A percentile compares a stretch with the other conserved stretches of the same genome.
Evolutionary conservation across 2,113 vertebrate species (phyloP).

Genomic region (Dendrocopos noguchii): DNA sequence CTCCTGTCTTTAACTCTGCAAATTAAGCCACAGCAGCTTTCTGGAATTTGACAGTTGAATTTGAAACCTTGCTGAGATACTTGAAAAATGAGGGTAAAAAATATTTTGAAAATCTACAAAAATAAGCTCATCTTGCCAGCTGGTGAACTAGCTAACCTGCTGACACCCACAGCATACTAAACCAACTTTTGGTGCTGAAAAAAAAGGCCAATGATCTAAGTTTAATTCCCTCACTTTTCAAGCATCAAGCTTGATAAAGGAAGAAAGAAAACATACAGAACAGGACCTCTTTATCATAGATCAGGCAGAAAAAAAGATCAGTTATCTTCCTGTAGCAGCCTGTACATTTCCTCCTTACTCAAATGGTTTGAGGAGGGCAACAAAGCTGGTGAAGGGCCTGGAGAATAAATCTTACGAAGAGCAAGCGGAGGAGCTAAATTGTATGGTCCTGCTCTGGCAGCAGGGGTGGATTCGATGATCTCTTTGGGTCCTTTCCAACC

Average conservation of each 20-base stretch:
- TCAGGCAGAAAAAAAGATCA: not conserved
- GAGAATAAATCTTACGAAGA: no score
- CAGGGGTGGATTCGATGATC: no score
- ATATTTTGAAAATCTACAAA: not conserved
- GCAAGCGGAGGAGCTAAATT: no score
- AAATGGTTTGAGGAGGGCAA: no score
- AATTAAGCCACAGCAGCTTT: not conserved
- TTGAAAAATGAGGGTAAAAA: constrained; percentile 8
- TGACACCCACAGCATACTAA: not conserved
- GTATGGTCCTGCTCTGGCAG: no score
- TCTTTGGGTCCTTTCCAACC: no score
- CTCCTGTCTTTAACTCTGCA: not conserved
- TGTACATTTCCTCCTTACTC: not conserved
- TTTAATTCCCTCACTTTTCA: not conserved
- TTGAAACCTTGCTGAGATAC: not conserved
- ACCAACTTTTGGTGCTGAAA: not conserved
- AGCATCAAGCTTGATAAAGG: not conserved
- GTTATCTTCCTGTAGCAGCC: not conserved
- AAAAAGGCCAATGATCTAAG: not conserved
- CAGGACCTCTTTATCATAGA: not conserved
- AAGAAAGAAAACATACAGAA: not conserved
- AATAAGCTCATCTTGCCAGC: not conserved
- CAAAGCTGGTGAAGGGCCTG: no score
- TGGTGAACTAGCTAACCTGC: not conserved
- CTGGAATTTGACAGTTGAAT: not conserved